These are phyloP conservation scores for Epiblema foenella DNA, from an alignment of 2,888 invertebrate species.

Conservation along the genomic window DNA sequence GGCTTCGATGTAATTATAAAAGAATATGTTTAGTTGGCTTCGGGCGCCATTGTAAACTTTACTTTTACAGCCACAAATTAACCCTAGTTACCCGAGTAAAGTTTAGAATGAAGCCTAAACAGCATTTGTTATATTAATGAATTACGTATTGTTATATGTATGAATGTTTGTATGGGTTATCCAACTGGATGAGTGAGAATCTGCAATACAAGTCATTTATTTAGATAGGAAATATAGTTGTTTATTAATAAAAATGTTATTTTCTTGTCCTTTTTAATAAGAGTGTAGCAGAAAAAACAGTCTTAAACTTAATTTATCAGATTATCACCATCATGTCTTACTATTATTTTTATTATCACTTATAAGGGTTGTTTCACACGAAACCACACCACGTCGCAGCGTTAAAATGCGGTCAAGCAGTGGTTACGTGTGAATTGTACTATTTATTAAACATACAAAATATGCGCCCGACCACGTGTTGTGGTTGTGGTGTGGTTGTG, in stretches of 20 bases:
- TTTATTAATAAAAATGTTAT: constrained; percentile 66
- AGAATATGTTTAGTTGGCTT: constrained; percentile 12
- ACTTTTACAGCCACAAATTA: constrained; percentile 17
- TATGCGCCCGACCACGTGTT: no score
- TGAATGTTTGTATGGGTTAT: constrained; percentile 59
- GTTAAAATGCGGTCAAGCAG: no score
- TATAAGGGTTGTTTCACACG: no score
- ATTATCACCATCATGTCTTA: no score
- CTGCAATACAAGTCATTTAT: constrained; percentile 62
- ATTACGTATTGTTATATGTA: constrained; percentile 59
- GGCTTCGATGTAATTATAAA: constrained; percentile 1
- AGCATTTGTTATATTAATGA: constrained; percentile 56
- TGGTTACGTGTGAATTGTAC: no score
- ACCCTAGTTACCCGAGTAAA: constrained; percentile 10
- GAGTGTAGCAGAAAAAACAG: background rate
- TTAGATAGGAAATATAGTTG: constrained; percentile 78
- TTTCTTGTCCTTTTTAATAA: constrained; percentile 48
- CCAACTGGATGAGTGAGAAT: constrained; percentile 54
- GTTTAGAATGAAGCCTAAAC: constrained; percentile 19
- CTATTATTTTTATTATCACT: no score
- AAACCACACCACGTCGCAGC: no score
- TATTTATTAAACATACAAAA: no score
- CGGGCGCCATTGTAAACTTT: constrained; percentile 30
- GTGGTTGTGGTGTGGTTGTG: no score
- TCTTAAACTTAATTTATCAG: no score